These are phyloP conservation scores for Zeugodacus cucurbitae DNA, from an alignment of 1,140 invertebrate genomes.

Conservation along the genomic window DNA sequence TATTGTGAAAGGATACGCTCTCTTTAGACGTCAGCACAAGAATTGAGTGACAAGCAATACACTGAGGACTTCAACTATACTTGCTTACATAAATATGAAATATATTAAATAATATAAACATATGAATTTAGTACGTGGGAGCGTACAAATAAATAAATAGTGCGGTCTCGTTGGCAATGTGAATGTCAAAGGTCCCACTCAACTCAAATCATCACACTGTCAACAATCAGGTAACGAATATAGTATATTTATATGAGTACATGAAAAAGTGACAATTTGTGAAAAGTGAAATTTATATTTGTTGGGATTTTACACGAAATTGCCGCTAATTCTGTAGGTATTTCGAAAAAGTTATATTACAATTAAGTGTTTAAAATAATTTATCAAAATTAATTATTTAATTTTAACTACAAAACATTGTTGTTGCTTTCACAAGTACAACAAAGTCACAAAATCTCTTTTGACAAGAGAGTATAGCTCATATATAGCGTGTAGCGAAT, in stretches of 20 bases:
- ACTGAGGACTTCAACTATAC: background rate
- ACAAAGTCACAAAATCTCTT: too few relatives aligned
- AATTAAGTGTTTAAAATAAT: too few relatives aligned
- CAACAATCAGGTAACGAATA: background rate
- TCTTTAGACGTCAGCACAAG: background rate
- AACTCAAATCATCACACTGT: background rate
- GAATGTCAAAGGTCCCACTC: background rate
- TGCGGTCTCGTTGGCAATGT: background rate
- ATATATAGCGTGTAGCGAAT: too few relatives aligned
- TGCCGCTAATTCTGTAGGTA: too few relatives aligned
- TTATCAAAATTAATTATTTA: too few relatives aligned
- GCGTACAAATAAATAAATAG: background rate
- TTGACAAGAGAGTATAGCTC: too few relatives aligned
- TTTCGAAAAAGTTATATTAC: too few relatives aligned
- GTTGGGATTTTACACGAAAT: background rate
- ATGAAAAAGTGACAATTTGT: background rate
- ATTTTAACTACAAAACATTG: too few relatives aligned
- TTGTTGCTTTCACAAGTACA: too few relatives aligned
- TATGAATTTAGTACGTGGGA: background rate
- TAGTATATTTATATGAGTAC: background rate
- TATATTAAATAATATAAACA: background rate
- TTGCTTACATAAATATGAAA: background rate
- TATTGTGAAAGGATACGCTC: background rate
- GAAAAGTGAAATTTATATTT: background rate
- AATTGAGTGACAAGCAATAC: background rate